Evolutionary conservation across 2,888 invertebrate species (phyloP).

Genomic region (Tiliacea citrago): DNA sequence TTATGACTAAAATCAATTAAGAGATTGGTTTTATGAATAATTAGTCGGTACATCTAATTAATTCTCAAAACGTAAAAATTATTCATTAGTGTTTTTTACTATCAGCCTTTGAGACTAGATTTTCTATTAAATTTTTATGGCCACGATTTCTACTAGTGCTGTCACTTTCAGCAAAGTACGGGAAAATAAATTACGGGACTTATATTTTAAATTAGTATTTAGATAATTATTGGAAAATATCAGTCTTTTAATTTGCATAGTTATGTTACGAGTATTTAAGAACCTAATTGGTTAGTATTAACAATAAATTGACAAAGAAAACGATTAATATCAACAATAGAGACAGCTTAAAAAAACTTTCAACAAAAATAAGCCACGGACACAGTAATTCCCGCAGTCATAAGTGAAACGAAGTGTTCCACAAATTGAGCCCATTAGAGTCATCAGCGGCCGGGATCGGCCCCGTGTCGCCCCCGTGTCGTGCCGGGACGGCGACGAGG

Average conservation of each 20-base stretch:
- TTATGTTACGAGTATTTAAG: neutral
- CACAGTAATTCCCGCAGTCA: conserved; percentile 46
- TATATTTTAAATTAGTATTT: neutral
- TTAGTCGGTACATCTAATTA: conserved; percentile 11
- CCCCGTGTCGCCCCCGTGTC: conserved; percentile 48
- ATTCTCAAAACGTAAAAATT: neutral
- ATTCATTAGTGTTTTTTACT: neutral
- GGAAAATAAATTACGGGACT: neutral
- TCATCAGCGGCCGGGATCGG: conserved; percentile 44
- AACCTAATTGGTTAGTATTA: neutral
- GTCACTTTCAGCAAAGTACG: conserved; percentile 10
- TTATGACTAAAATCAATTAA: conserved; percentile 10
- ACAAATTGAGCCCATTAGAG: conserved; percentile 59
- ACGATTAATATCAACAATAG: conserved; percentile 4
- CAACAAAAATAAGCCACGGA: conserved; percentile 16
- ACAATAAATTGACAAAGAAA: too few relatives aligned
- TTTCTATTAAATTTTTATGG: neutral
- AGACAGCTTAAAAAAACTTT: conserved; percentile 2
- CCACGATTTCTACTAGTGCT: neutral
- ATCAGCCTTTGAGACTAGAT: neutral
- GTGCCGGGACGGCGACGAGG: conserved; percentile 42
- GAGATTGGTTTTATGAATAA: neutral
- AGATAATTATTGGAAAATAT: neutral
- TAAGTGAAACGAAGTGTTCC: conserved; percentile 55
- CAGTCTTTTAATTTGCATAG: neutral